Evolutionary conservation across 2,113 vertebrate species (phyloP).

Genomic region (Lamprotornis superbus): DNA sequence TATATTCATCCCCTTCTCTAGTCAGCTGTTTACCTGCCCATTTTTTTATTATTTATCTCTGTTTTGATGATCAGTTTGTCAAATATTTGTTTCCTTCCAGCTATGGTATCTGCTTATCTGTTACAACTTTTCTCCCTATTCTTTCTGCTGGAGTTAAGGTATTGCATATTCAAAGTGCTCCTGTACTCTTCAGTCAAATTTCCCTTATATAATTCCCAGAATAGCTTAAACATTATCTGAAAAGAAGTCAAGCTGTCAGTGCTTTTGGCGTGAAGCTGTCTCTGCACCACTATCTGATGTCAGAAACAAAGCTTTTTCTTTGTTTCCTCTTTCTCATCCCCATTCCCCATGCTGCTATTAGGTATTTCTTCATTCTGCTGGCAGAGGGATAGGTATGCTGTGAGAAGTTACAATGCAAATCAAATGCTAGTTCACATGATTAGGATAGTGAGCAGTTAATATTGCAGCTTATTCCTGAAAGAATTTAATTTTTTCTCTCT

Average conservation of each 20-base stretch:
- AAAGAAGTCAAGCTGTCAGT: background rate
- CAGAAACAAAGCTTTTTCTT: background rate
- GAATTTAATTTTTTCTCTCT: constrained; percentile 8
- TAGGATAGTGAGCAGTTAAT: background rate
- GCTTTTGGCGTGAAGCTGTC: background rate
- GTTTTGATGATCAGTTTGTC: background rate
- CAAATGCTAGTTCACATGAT: background rate
- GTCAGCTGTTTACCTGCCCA: background rate
- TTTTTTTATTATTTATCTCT: background rate
- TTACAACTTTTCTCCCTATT: background rate
- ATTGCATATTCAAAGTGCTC: background rate
- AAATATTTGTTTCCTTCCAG: background rate
- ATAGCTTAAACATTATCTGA: background rate
- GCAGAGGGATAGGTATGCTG: background rate
- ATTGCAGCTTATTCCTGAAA: background rate
- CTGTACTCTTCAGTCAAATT: background rate
- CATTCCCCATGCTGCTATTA: background rate
- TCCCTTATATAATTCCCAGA: background rate
- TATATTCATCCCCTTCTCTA: background rate
- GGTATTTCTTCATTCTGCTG: background rate
- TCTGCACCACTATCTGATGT: background rate
- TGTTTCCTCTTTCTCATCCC: background rate
- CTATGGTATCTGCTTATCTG: background rate
- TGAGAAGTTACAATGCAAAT: background rate
- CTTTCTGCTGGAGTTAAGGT: background rate